Evolutionary conservation across 1,140 invertebrate species (phyloP), one percentile per base, ranked within the genome.

Genomic region (Hirudo medicinalis): DNA sequence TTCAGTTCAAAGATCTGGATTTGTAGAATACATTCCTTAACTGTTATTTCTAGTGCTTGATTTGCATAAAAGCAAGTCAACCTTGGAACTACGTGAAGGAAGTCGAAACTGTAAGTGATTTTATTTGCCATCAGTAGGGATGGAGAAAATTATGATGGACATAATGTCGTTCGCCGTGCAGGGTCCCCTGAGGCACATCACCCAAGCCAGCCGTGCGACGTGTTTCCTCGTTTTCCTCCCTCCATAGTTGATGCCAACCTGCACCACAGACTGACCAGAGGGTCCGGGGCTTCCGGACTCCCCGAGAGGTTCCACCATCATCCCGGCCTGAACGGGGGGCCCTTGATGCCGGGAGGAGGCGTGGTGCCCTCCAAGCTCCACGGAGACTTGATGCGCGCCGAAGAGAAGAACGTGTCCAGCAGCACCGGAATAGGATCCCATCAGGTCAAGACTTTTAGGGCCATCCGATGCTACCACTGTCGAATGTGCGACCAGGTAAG

Each of bases 401-500:
- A 63, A 63, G 57, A 63, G 29, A 63, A 63, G 57, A 63, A 63
- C 29, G 57, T 63, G 9, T 63, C 57, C 57, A 63, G 69, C 8
- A 54, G 69, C 22, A 43, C 29, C 9, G 67, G 67, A 27, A 25
- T 25, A 20, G 43, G 69, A 49, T 19, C 17, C n/a, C 92, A 95
- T 79, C 91, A 91, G 54, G 87, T 94, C 74, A 91, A 91, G 80
- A 90, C 89, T 69, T 75, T 71, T 67, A 75, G 70, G 76, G 81
- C 81, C 71, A 75, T 74, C 67, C 78, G 78, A 74, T 77, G 77
- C 57, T 96, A 96, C 85, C 91, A 94, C 82, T 97, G 93, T 87
- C 96, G 96, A 84, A 96, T 97, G 92, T 97, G 93, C 83, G 92
- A 93, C 75, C 91, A 95, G 91, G 93, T 97, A 83, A 87, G 89